These are phyloP conservation scores for Syncerus caffer DNA, from an alignment of 2,797 vertebrate species.

Conservation along the genomic window DNA sequence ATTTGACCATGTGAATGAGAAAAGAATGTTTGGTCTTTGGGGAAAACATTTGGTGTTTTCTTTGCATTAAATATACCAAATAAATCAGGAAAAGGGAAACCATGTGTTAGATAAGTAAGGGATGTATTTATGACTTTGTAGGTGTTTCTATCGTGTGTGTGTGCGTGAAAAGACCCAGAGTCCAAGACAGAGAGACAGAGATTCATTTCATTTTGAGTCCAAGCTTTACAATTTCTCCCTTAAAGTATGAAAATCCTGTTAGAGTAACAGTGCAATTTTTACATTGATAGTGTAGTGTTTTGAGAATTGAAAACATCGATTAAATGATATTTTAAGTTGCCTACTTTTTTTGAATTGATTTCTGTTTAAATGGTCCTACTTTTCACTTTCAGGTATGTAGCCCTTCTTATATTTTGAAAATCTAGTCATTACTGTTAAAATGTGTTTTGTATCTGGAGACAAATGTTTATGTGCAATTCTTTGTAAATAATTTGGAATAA, in stretches of 20 bases:
- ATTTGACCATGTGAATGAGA: neutral
- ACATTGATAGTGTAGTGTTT: neutral
- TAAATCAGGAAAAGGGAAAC: neutral
- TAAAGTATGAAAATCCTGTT: neutral
- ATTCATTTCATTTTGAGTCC: neutral
- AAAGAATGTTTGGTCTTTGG: neutral
- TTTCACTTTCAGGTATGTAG: neutral
- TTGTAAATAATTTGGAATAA: neutral
- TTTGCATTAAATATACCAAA: neutral
- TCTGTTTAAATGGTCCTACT: neutral
- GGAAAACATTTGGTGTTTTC: neutral
- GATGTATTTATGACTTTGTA: neutral
- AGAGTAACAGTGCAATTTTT: neutral
- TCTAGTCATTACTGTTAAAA: neutral
- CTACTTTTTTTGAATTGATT: neutral
- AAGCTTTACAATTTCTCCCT: neutral
- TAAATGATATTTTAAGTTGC: neutral
- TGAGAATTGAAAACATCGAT: neutral
- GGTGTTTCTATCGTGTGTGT: neutral
- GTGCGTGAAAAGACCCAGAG: neutral
- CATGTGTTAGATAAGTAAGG: neutral
- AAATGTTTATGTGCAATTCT: neutral
- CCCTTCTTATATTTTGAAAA: neutral
- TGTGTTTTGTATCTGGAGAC: neutral
- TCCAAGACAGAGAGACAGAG: neutral